Evolutionary conservation across 2,797 vertebrate species (phyloP), one percentile per base, ranked within the genome.

Genomic region (Spheniscus humboldti): DNA sequence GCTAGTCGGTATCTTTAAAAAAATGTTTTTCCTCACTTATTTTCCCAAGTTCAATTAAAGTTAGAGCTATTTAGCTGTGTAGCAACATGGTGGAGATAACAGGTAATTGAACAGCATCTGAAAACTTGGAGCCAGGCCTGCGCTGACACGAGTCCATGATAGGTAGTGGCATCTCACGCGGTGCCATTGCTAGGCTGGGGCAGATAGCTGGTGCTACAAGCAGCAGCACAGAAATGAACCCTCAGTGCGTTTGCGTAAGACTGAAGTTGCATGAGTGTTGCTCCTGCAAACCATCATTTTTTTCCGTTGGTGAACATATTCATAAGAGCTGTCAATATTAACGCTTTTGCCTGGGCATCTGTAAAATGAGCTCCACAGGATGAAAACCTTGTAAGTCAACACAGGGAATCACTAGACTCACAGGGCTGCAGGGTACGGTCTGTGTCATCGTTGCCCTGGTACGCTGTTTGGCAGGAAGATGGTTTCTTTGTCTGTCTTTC

Each of bases 81-180:
- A 63, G 52, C 69, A 87, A 64, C 15, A 5, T 24, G 30, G 55
- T 69, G 55, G 59, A 66, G 69, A 33, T 28, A 90, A 39, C 39
- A 56, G 37, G 76, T 64, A 75, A 81, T 45, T 48, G 60, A 77
- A 25, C 27, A 62, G 53, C 0, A 0, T 52, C 50, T 41, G 48
- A 45, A 86, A 84, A 37, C 7, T 5, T 3, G 3, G 57, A 75
- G 69, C 18, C 25, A 30, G 1, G 30, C 37, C 39, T 66, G 22
- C 23, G 33, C 79, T 86, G 87, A 16, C 73, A 25, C 35, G 48
- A 43, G 6, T 18, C 76, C 41, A 1, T 1, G 19, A 3, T 13
- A 73, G 31, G 63, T 0, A 7, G 56, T 28, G 47, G 4, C 15
- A 19, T 39, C 77, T 71, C 88, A 14, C 24, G 1, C 0, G 0